Percentiles rank a stretch among this genome's conserved stretches.
Conservation (phyloP, 2,113 vertebrate genomes). For the Eubucco bourcierii region DNA sequence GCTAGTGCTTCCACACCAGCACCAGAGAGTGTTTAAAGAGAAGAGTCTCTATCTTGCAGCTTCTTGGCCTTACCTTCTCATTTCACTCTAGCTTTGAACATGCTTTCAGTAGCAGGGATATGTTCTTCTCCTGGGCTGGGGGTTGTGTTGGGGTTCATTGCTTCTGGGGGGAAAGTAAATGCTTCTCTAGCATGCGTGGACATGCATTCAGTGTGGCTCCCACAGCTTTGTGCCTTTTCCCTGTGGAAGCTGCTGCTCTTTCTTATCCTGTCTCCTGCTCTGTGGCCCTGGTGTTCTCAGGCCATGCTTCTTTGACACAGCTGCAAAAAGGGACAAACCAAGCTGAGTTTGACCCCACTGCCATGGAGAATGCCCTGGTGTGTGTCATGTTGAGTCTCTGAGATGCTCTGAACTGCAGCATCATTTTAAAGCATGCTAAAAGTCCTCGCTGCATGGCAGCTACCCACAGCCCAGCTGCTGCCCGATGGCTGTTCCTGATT, state of each 20-base stretch:
- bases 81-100: fast-evolving
- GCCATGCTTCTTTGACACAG: background rate
- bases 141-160: background rate
- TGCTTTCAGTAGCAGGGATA: fast-evolving
- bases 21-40: background rate
- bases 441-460: fast-evolving
- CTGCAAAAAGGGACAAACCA: background rate
- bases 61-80: background rate
- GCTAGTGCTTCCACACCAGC: background rate
- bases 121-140: background rate
- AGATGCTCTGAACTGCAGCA: background rate
- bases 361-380: fast-evolving
- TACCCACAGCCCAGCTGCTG: background rate
- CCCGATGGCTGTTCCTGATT: fast-evolving
- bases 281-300: background rate
- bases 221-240: background rate
- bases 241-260: background rate
- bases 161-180: background rate
- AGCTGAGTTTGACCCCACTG: background rate
- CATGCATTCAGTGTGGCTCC: fast-evolving
- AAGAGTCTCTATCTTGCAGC: background rate
- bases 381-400: fast-evolving
- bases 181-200: fast-evolving
- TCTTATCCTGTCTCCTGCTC: background rate
- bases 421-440: background rate